Percentiles rank a stretch among this genome's conserved stretches.
phyloP scores from a whole-genome alignment of 1,140 invertebrate species.

The Rhynchophorus ferrugineus region DNA sequence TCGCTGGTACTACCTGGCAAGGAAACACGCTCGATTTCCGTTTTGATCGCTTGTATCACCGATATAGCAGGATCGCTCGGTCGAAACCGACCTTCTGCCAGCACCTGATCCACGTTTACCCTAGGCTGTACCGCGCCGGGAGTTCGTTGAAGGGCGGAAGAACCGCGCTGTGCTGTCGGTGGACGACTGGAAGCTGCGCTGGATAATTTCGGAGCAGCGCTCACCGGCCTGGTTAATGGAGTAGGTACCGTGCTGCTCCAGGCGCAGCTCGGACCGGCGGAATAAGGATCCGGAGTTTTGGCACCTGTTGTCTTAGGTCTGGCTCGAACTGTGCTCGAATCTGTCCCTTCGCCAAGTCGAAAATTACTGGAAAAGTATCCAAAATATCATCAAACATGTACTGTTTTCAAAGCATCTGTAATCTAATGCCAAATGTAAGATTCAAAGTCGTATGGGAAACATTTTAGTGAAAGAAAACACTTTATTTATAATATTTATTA shows the following conservation, averaged over 20 bases:
- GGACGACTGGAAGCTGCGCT: neutral
- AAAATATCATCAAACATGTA: no score
- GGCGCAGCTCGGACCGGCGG: constrained; percentile 34
- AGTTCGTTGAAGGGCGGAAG: constrained; percentile 42
- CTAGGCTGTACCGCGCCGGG: constrained; percentile 42
- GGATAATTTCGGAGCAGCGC: constrained; percentile 38
- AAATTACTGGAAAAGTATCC: neutral
- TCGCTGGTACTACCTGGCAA: constrained; percentile 35
- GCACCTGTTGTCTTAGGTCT: constrained; percentile 42
- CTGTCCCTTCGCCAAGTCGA: neutral
- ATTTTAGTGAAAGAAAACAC: no score
- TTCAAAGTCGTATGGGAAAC: no score
- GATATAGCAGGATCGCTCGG: constrained; percentile 55
- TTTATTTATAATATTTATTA: no score
- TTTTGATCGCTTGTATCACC: constrained; percentile 54
- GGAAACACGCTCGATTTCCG: constrained; percentile 50
- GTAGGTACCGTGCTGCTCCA: constrained; percentile 44
- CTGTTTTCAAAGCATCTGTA: no score
- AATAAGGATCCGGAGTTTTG: constrained; percentile 25
- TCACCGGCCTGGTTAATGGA: constrained; percentile 44
- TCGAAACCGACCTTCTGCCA: constrained; percentile 44
- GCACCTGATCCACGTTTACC: constrained; percentile 44
- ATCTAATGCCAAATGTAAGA: no score
- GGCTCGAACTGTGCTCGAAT: constrained; percentile 11
- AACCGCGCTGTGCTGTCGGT: constrained; percentile 6